These are phyloP conservation scores for Ceratosolen solmsi DNA, from an alignment of 1,140 invertebrate genomes.

Conservation along the genomic window DNA sequence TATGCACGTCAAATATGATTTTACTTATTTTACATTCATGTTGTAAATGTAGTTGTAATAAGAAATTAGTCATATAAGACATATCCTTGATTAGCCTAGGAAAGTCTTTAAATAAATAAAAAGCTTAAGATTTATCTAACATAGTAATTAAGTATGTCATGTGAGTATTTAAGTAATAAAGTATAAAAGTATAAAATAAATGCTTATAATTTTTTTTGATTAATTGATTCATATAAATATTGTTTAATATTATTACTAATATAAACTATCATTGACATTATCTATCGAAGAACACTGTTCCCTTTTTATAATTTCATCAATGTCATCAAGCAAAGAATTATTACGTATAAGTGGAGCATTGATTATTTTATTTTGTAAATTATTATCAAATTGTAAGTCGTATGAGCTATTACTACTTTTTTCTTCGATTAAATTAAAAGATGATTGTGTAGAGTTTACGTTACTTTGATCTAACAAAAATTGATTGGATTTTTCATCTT, in stretches of 20 bases:
- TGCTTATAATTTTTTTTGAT: not conserved
- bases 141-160: not conserved
- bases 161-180: not conserved
- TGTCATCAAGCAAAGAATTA: constrained; percentile 36
- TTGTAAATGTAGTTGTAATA: too few relatives aligned
- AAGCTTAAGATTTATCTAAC: too few relatives aligned
- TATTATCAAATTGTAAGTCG: too few relatives aligned
- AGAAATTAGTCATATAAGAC: too few relatives aligned
- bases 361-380: not conserved
- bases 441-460: too few relatives aligned
- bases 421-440: not conserved
- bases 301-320: constrained; percentile 34
- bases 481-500: not conserved
- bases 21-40: too few relatives aligned
- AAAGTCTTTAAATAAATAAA: too few relatives aligned
- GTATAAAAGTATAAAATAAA: too few relatives aligned
- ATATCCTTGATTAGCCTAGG: too few relatives aligned
- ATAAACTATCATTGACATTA: not conserved
- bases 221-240: not conserved
- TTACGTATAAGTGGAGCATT: constrained; percentile 5
- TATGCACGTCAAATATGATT: too few relatives aligned
- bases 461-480: not conserved
- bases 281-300: not conserved
- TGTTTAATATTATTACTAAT: not conserved
- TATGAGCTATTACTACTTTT: not conserved